Evolutionary conservation across 1,140 invertebrate species (phyloP).

Genomic region (Linepithema humile): DNA sequence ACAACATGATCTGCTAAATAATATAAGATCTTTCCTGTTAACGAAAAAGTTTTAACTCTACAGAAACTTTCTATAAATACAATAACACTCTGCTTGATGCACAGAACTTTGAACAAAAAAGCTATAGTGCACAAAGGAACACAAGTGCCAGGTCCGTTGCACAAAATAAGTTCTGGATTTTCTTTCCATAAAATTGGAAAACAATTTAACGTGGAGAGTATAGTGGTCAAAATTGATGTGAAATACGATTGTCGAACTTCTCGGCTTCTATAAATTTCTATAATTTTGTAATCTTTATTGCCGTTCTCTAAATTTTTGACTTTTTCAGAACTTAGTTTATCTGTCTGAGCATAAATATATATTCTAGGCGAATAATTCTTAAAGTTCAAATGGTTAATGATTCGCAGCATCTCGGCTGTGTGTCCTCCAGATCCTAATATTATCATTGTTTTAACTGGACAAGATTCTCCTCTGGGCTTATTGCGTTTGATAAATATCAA

Average conservation of each 20-base stretch:
- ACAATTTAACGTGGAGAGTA: conserved; percentile 88
- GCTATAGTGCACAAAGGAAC: conserved; percentile 93
- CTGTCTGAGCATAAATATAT: conserved; percentile 92
- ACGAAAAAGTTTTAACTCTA: conserved; percentile 93
- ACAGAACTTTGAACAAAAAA: conserved; percentile 88
- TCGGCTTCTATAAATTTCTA: conserved; percentile 92
- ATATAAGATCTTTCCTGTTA: conserved; percentile 95
- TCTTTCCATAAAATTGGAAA: conserved; percentile 89
- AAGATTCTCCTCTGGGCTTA: conserved; percentile 26
- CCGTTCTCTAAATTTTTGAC: conserved; percentile 85
- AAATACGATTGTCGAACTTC: conserved; percentile 95
- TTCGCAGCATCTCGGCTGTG: conserved; percentile 94
- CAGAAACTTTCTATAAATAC: conserved; percentile 98
- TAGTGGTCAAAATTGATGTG: conserved; percentile 91
- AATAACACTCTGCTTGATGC: conserved; percentile 89
- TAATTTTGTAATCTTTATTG: conserved; percentile 84
- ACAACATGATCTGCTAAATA: conserved; percentile 93
- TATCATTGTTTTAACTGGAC: conserved; percentile 82
- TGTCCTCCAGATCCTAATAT: conserved; percentile 90
- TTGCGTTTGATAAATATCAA: conserved; percentile 68
- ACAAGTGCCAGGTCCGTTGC: conserved; percentile 98
- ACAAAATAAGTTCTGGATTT: conserved; percentile 92
- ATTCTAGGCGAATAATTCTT: conserved; percentile 88
- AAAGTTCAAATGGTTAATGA: conserved; percentile 87
- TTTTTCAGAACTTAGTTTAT: conserved; percentile 90